phyloP scores from a whole-genome alignment of 53 echinoderm and acorn worm genomes.

The Luidia sarsii region DNA sequence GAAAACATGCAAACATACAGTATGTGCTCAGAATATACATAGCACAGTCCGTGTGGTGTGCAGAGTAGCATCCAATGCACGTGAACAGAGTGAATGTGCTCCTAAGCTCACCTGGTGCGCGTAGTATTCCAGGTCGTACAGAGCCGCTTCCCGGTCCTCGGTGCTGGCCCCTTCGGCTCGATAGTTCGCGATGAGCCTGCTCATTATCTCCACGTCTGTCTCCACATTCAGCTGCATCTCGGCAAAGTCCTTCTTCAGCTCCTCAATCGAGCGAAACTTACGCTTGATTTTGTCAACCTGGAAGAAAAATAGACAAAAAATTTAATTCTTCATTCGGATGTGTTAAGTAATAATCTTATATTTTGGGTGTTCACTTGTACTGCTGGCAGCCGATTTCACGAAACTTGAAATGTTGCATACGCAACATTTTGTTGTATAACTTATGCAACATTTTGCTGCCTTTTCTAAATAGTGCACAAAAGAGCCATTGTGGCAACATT shows the following conservation, averaged over 20 bases:
- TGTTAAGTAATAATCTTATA: background rate
- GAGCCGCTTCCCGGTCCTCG: conserved; percentile 40
- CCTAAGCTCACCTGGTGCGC: conserved; percentile 91
- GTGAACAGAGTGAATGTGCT: no score
- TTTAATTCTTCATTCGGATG: background rate
- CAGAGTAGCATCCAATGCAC: no score
- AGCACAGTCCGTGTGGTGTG: no score
- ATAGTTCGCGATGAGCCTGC: conserved; percentile 61
- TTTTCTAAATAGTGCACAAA: no score
- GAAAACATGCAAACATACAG: no score
- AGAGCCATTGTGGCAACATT: no score
- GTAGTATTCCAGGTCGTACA: conserved; percentile 90
- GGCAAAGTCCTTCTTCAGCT: conserved; percentile 84
- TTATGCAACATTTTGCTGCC: no score
- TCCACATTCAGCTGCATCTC: conserved; percentile 78
- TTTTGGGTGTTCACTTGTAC: background rate
- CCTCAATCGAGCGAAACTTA: conserved; percentile 81
- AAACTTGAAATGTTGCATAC: no score
- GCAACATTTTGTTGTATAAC: no score
- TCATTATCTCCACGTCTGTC: conserved; percentile 91
- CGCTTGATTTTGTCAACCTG: conserved; percentile 63
- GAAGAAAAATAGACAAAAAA: no score
- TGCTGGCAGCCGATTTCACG: no score
- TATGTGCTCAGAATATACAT: no score
- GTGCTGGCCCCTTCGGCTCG: conserved; percentile 51